Conservation (phyloP, 1,140 invertebrate genomes). For the Cyclargus thomasi region DNA sequence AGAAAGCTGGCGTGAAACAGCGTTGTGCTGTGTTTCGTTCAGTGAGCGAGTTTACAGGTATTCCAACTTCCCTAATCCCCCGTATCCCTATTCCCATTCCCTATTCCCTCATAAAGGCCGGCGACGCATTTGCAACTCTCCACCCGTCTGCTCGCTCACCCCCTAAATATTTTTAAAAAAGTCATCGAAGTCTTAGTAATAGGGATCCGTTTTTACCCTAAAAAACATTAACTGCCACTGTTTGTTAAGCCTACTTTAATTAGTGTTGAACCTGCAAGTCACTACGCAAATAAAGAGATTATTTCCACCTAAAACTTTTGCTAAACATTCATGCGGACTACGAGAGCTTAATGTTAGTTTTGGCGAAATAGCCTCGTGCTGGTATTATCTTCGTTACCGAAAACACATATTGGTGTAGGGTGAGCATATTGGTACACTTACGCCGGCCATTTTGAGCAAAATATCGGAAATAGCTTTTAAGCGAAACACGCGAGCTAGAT, state of each 20-base stretch:
- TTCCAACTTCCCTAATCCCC: no score
- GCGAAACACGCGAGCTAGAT: not conserved
- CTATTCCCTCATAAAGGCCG: no score
- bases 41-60: no score
- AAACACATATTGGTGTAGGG: slow-evolving; percentile 7
- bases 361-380: not conserved
- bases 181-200: no score
- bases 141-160: no score
- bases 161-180: no score
- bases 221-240: no score
- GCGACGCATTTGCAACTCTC: no score
- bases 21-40: no score
- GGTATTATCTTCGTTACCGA: slow-evolving; percentile 1
- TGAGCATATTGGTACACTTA: slow-evolving; percentile 2
- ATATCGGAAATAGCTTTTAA: slow-evolving; percentile 8
- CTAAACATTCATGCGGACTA: not conserved
- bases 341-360: not conserved
- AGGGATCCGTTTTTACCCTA: no score
- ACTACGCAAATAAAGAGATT: not conserved
- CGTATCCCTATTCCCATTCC: no score
- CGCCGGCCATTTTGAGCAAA: not conserved
- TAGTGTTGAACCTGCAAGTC: not conserved
- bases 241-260: not conserved
- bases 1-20: no score
- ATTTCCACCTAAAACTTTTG: not conserved